Percentiles rank a stretch among this genome's conserved stretches.
phyloP scores from a whole-genome alignment of 2,888 invertebrate species.

The Yponomeuta evonymella region DNA sequence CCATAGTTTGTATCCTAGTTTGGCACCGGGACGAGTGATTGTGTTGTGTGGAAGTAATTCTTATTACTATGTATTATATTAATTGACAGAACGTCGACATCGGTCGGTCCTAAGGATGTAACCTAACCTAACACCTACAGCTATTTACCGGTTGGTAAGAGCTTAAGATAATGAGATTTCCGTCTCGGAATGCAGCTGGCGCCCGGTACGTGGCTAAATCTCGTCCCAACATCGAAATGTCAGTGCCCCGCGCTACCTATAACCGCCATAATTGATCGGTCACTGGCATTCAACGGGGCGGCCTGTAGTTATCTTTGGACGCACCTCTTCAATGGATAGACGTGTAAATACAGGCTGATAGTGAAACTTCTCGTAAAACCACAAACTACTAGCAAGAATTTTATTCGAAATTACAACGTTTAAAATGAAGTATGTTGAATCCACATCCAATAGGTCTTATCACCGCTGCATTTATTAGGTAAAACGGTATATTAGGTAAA shows the following conservation, averaged over 20 bases:
- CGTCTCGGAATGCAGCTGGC: slow-evolving; percentile 1
- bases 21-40: no score
- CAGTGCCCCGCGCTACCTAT: slow-evolving; percentile 42
- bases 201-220: neutral
- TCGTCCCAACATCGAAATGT: slow-evolving; percentile 42
- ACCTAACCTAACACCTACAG: neutral
- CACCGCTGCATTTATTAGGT: no score
- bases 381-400: neutral
- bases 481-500: no score
- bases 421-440: no score
- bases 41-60: no score
- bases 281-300: slow-evolving; percentile 52
- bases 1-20: no score
- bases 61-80: no score
- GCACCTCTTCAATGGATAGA: slow-evolving; percentile 32
- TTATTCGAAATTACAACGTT: no score
- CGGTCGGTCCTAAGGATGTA: no score
- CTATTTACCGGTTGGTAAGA: neutral
- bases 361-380: neutral
- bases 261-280: slow-evolving; percentile 56
- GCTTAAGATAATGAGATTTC: neutral
- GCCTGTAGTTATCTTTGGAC: slow-evolving; percentile 41
- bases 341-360: neutral
- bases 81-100: no score
- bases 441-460: no score